These are phyloP conservation scores for Proterorhinus semilunaris DNA, from an alignment of 2,113 vertebrate genomes.

Conservation along the genomic window DNA sequence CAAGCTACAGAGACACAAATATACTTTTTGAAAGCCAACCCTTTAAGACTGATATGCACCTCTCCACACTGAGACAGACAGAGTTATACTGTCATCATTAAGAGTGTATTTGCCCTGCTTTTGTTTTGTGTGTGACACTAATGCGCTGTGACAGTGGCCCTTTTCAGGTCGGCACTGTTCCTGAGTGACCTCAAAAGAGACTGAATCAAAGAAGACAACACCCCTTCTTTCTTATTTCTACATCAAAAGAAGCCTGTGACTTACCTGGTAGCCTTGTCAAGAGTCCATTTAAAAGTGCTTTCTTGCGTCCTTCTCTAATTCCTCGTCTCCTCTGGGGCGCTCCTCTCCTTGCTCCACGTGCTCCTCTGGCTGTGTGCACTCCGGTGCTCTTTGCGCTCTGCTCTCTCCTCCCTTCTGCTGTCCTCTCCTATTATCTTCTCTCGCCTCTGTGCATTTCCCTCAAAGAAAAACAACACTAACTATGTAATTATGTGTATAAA, in stretches of 20 bases:
- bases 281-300: constrained; percentile 32
- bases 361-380: constrained; percentile 11
- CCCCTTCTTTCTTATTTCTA: not conserved
- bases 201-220: constrained; percentile 3
- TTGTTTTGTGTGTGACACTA: constrained; percentile 33
- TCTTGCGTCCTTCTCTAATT: constrained; percentile 13
- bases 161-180: constrained; percentile 36
- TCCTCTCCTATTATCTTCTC: constrained; percentile 9
- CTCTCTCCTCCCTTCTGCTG: constrained; percentile 22
- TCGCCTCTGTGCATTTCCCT: constrained; percentile 32
- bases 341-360: constrained; percentile 8
- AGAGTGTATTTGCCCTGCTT: constrained; percentile 29
- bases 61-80: not conserved
- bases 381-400: constrained; percentile 25
- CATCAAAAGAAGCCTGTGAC: constrained; percentile 18
- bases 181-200: constrained; percentile 40
- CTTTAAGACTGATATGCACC: not conserved
- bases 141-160: constrained; percentile 61
- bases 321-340: constrained; percentile 3
- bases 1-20: not conserved
- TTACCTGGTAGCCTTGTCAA: constrained; percentile 44
- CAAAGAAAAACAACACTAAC: constrained; percentile 31
- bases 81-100: constrained; percentile 22
- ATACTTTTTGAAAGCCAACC: not conserved
- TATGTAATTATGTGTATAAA: constrained; percentile 54